Percentiles rank a stretch among this genome's conserved stretches.
Evolutionary conservation across 2,113 vertebrate genomes (phyloP).

Genomic region (Cyprinus carpio): DNA sequence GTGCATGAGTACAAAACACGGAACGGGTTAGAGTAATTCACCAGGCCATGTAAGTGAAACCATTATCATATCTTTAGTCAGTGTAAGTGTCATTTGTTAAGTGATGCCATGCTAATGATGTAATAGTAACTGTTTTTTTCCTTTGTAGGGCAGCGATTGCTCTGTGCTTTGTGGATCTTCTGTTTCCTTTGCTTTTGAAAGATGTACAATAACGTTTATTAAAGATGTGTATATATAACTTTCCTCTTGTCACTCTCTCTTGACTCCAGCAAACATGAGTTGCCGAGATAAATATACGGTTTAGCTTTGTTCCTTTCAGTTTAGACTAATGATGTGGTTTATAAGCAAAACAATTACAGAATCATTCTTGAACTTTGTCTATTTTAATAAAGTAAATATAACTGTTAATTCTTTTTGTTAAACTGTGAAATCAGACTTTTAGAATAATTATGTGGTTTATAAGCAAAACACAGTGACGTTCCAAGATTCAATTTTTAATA

Average conservation of each 20-base stretch:
- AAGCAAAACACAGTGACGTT: not conserved
- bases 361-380: not conserved
- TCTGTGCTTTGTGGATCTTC: not conserved
- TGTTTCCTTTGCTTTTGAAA: not conserved
- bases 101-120: not conserved
- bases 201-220: constrained; percentile 42
- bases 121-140: not conserved
- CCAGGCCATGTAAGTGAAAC: constrained; percentile 33
- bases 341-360: not conserved
- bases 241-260: not conserved
- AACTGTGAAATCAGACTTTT: too few species aligned
- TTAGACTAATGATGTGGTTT: not conserved
- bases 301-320: not conserved
- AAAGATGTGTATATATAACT: constrained; percentile 45
- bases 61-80: not conserved
- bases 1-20: constrained; percentile 85
- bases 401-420: not conserved
- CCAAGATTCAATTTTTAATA: not conserved
- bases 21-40: constrained; percentile 69
- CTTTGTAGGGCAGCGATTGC: not conserved
- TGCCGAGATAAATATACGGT: not conserved
- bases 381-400: not conserved
- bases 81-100: not conserved
- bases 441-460: too few species aligned
- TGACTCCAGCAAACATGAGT: not conserved